Evolutionary conservation across 2,888 invertebrate species (phyloP).

Genomic region (Andrena dorsata): DNA sequence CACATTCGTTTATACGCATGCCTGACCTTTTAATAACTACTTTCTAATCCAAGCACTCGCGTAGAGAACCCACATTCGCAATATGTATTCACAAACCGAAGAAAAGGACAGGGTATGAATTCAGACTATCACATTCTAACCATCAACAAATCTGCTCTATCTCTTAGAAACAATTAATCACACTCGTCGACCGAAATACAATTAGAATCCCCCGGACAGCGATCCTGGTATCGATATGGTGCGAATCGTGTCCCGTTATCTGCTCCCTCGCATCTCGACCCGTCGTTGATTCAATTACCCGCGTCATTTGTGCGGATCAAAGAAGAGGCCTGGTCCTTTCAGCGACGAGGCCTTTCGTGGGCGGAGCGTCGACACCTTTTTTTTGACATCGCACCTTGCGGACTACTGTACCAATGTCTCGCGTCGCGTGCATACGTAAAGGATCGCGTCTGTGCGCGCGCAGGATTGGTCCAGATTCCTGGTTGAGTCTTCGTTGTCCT

Average conservation of each 20-base stretch:
- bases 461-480: conserved; percentile 68
- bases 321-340: conserved; percentile 35
- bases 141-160: too few relatives aligned
- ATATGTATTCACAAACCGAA: too few relatives aligned
- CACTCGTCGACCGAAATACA: too few relatives aligned
- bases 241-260: conserved; percentile 24
- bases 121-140: too few relatives aligned
- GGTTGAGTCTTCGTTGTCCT: conserved; percentile 29
- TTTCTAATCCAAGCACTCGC: too few relatives aligned
- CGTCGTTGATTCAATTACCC: conserved; percentile 41
- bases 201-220: too few relatives aligned
- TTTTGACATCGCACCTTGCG: conserved; percentile 51
- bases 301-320: conserved; percentile 37
- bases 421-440: conserved; percentile 47
- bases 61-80: too few relatives aligned
- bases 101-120: too few relatives aligned
- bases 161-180: too few relatives aligned
- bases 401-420: conserved; percentile 52
- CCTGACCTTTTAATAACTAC: too few relatives aligned
- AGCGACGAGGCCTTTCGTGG: conserved; percentile 43
- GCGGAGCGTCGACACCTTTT: conserved; percentile 64
- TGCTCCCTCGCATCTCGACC: conserved; percentile 1
- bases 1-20: too few relatives aligned
- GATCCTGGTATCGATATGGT: too few relatives aligned
- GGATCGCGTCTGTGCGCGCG: conserved; percentile 63